phyloP scores from a whole-genome alignment of 1,140 invertebrate genomes.

The Pectinophora gossypiella region DNA sequence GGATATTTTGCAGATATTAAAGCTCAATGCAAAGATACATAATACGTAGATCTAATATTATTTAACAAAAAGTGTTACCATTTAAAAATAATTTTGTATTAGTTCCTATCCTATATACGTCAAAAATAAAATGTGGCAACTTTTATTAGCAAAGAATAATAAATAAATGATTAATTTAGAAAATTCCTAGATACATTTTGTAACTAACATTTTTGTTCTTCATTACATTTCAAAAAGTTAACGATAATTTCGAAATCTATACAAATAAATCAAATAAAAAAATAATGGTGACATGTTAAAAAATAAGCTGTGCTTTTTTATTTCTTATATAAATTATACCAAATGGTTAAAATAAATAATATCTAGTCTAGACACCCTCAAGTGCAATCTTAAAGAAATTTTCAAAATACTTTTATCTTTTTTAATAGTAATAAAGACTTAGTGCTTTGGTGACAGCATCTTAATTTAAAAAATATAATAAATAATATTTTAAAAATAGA shows the following conservation, averaged over 20 bases:
- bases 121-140: no score
- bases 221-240: not conserved
- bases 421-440: constrained; percentile 6
- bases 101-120: no score
- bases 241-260: not conserved
- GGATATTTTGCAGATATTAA: not conserved
- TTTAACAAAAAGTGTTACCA: no score
- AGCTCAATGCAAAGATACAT: not conserved
- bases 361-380: constrained; percentile 38
- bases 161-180: no score
- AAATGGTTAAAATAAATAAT: constrained; percentile 28
- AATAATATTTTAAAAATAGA: not conserved
- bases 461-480: not conserved
- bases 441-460: constrained; percentile 25
- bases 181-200: not conserved
- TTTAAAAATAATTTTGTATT: no score
- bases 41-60: not conserved
- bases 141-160: no score
- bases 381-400: constrained; percentile 16
- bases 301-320: not conserved
- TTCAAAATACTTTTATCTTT: constrained; percentile 10
- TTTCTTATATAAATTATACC: constrained; percentile 23
- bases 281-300: constrained; percentile 11
- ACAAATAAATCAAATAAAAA: not conserved
- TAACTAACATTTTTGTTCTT: not conserved